These are phyloP conservation scores for Drosophila ercepeae DNA, from an alignment of 1,140 invertebrate species.

Conservation along the genomic window DNA sequence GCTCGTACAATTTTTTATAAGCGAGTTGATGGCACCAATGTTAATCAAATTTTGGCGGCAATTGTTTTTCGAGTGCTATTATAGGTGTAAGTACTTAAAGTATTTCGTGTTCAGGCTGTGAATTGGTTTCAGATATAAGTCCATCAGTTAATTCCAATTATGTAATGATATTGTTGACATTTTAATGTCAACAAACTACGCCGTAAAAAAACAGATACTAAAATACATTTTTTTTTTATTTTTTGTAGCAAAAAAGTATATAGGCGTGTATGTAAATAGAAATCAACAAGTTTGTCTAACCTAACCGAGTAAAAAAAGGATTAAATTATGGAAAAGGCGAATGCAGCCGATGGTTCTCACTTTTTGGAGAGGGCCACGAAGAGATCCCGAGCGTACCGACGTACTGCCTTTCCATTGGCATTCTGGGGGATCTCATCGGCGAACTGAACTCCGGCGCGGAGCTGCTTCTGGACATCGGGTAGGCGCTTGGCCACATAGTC, in stretches of 20 bases:
- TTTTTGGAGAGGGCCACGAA: slow-evolving; percentile 45
- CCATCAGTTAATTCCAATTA: too few species aligned
- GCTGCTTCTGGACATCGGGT: slow-evolving; percentile 84
- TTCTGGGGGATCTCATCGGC: slow-evolving; percentile 86
- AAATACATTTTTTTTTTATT: neutral
- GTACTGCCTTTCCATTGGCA: slow-evolving; percentile 87
- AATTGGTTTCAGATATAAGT: neutral
- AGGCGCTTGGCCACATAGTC: slow-evolving; percentile 61
- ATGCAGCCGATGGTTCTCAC: neutral
- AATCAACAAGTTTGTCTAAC: slow-evolving; percentile 9
- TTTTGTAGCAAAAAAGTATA: neutral
- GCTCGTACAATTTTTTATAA: slow-evolving; percentile 45
- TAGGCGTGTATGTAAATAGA: neutral
- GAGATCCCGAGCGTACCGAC: slow-evolving; percentile 84
- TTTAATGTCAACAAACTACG: too few species aligned
- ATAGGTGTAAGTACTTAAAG: neutral
- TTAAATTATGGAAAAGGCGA: slow-evolving; percentile 10
- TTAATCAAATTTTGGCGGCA: slow-evolving; percentile 36
- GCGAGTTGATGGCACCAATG: slow-evolving; percentile 31
- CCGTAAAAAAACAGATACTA: too few species aligned
- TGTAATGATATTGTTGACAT: too few species aligned
- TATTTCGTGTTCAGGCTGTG: neutral
- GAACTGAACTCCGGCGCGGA: slow-evolving; percentile 86
- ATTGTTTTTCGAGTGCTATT: slow-evolving; percentile 34
- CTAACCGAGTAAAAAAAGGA: slow-evolving; percentile 13